Conservation (phyloP, 2,888 invertebrate genomes). For the Scaptomyza parva region DNA sequence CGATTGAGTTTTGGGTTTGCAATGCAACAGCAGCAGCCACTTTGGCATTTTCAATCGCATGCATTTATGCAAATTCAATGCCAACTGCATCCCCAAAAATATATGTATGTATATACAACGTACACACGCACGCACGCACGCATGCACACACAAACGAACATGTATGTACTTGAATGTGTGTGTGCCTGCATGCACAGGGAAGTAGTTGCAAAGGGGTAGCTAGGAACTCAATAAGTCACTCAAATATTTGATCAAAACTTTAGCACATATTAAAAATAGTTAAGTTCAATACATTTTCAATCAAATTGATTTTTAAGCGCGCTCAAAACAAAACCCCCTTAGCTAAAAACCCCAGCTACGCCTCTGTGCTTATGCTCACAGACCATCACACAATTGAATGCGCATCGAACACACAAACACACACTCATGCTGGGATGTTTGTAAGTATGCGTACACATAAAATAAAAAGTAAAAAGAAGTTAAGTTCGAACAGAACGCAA, state of each 20-base stretch:
- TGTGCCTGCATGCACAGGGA: constrained; percentile 1
- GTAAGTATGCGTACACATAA: not conserved
- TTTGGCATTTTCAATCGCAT: constrained; percentile 64
- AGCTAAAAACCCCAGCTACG: not conserved
- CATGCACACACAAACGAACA: not conserved
- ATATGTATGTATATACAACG: constrained; percentile 7
- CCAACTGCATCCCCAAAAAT: constrained; percentile 55
- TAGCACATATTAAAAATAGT: too few species aligned
- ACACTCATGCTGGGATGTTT: not conserved
- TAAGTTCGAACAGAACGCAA: not conserved
- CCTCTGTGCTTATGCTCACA: not conserved
- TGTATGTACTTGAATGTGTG: constrained; percentile 1
- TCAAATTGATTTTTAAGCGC: too few species aligned
- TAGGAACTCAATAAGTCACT: not conserved
- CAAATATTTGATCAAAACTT: too few species aligned
- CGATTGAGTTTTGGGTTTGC: constrained; percentile 17
- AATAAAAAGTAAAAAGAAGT: constrained; percentile 1
- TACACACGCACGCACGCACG: not conserved
- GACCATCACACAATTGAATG: not conserved
- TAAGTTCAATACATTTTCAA: too few species aligned
- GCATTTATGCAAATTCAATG: constrained; percentile 72
- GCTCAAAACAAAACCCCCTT: too few species aligned
- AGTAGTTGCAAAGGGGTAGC: not conserved
- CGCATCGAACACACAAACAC: not conserved
- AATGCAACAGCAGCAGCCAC: constrained; percentile 56